A percentile compares a stretch with the other conserved stretches of the same genome.
Evolutionary conservation across 2,888 invertebrate genomes (phyloP).

Genomic region (Aphrophora alni): DNA sequence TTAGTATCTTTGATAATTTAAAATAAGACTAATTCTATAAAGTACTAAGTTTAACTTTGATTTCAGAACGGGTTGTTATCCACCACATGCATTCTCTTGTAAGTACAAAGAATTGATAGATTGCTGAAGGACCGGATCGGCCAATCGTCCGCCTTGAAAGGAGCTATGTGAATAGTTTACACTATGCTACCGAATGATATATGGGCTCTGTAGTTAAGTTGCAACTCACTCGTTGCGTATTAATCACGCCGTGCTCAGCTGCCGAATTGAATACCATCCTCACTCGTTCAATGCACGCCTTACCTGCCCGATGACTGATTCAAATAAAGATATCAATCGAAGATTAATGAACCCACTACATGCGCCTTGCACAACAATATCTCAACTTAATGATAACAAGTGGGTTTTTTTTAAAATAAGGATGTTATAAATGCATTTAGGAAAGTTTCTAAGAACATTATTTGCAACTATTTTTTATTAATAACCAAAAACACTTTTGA

Average conservation of each 20-base stretch:
- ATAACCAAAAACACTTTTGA: too few species aligned
- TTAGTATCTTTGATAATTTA: too few species aligned
- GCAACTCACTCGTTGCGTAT: not conserved
- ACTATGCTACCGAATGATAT: constrained; percentile 4
- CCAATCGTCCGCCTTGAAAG: not conserved
- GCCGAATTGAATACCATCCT: not conserved
- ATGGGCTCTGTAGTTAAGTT: not conserved
- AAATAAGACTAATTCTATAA: too few species aligned
- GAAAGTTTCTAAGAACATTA: too few species aligned
- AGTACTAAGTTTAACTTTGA: too few species aligned
- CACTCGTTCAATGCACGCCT: not conserved
- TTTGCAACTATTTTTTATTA: too few species aligned
- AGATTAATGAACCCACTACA: constrained; percentile 29
- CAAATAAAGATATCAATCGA: constrained; percentile 36
- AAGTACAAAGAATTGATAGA: not conserved
- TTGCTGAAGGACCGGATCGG: not conserved
- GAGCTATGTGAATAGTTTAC: not conserved
- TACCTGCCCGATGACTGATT: constrained; percentile 14
- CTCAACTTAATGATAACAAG: not conserved
- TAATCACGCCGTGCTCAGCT: not conserved
- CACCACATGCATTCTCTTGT: not conserved
- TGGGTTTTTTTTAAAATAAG: too few species aligned
- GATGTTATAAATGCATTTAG: too few species aligned
- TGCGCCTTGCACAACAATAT: not conserved
- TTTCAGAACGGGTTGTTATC: not conserved